Evolutionary conservation across 2,113 vertebrate genomes (phyloP).

Genomic region (Heterotis niloticus): DNA sequence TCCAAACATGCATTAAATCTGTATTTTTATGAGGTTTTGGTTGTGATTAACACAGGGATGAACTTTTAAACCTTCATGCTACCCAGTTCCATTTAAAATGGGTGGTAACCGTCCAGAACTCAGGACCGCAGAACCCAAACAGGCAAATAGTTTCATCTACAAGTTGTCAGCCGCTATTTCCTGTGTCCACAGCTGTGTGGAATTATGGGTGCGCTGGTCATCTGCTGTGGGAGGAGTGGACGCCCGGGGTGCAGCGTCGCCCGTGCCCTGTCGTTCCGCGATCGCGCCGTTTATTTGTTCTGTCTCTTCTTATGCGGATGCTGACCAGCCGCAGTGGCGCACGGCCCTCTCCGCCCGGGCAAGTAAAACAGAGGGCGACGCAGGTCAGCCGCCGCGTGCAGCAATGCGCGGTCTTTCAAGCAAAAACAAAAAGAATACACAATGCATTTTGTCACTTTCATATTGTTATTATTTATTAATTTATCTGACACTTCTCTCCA

Average conservation of each 20-base stretch:
- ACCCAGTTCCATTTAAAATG: slow-evolving; percentile 32
- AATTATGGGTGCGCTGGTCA: slow-evolving; percentile 29
- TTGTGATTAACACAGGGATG: slow-evolving; percentile 26
- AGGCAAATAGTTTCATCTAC: slow-evolving; percentile 33
- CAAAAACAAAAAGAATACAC: too few species aligned
- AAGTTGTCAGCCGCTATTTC: slow-evolving; percentile 23
- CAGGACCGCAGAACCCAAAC: slow-evolving; percentile 32
- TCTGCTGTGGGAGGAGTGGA: slow-evolving; percentile 23
- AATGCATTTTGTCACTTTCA: too few species aligned
- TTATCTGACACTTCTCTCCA: too few species aligned
- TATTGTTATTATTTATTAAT: too few species aligned
- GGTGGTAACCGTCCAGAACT: slow-evolving; percentile 24
- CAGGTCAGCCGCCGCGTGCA: too few species aligned
- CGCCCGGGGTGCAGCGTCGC: too few species aligned
- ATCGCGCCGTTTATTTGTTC: too few species aligned
- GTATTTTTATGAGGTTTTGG: slow-evolving; percentile 34
- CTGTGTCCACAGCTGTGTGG: slow-evolving; percentile 42
- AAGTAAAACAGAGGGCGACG: too few species aligned
- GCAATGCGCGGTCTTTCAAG: too few species aligned
- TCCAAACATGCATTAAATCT: slow-evolving; percentile 35
- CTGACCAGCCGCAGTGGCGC: too few species aligned
- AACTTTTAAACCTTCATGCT: slow-evolving; percentile 22
- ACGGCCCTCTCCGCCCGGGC: too few species aligned
- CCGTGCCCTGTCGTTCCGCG: too few species aligned
- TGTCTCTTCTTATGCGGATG: not conserved